Evolutionary conservation across 2,888 invertebrate genomes (phyloP).

Genomic region (Drosophila suboccidentalis): DNA sequence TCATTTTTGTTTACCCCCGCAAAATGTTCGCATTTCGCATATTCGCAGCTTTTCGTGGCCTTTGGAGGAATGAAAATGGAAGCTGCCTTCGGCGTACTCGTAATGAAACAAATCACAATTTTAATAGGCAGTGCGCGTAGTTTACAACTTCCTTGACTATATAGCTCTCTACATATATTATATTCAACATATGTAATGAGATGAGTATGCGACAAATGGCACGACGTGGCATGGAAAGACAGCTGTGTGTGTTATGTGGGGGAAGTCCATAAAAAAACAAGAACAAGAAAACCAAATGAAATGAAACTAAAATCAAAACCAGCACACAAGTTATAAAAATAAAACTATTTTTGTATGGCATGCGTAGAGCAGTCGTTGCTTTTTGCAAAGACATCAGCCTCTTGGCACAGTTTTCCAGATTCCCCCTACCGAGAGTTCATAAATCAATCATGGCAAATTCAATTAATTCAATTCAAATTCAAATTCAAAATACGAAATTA

Average conservation of each 20-base stretch:
- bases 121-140: conserved; percentile 62
- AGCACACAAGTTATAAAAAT: conserved; percentile 77
- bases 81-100: conserved; percentile 5
- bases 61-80: conserved; percentile 35
- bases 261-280: conserved; percentile 76
- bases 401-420: conserved; percentile 78
- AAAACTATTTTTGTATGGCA: conserved; percentile 72
- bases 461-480: conserved; percentile 64
- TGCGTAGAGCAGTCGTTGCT: conserved; percentile 64
- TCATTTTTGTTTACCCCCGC: conserved; percentile 71
- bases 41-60: conserved; percentile 40
- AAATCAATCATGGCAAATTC: conserved; percentile 75
- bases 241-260: conserved; percentile 78
- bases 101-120: conserved; percentile 67
- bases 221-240: conserved; percentile 62
- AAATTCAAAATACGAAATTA: conserved; percentile 31
- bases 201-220: conserved; percentile 10
- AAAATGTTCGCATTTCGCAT: conserved; percentile 41
- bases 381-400: conserved; percentile 43
- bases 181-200: conserved; percentile 4
- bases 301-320: conserved; percentile 66
- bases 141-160: conserved; percentile 73
- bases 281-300: conserved; percentile 2
- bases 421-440: conserved; percentile 44
- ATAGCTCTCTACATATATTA: conserved; percentile 24